Evolutionary conservation across 2,113 vertebrate species (phyloP).

Genomic region (Dasyurus viverrinus): DNA sequence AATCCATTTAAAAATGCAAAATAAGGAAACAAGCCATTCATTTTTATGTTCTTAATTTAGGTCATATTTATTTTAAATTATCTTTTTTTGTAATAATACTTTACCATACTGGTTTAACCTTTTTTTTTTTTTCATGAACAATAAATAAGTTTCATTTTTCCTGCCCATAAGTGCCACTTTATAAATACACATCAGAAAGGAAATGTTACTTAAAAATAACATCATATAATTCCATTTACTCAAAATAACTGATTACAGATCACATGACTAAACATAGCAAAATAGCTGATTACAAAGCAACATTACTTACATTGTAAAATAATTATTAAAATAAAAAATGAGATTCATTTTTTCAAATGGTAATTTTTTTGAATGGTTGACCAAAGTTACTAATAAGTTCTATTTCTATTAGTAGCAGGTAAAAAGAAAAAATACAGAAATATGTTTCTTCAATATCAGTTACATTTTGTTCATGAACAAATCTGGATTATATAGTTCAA

Average conservation of each 20-base stretch:
- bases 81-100: slow-evolving; percentile 4
- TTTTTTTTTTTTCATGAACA: not conserved
- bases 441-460: slow-evolving; percentile 29
- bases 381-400: not conserved
- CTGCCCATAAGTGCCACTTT: slow-evolving; percentile 34
- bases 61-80: not conserved
- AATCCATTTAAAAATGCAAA: not conserved
- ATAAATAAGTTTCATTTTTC: not conserved
- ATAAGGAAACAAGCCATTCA: not conserved
- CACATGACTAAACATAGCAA: not conserved
- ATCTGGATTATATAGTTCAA: not conserved
- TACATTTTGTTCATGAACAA: not conserved
- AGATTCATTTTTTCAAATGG: not conserved
- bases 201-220: slow-evolving; percentile 9
- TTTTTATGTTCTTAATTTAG: slow-evolving; percentile 22
- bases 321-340: slow-evolving; percentile 11
- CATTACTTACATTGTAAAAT: slow-evolving; percentile 23
- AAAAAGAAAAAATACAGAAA: slow-evolving; percentile 2
- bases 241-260: slow-evolving; percentile 8
- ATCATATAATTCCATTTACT: slow-evolving; percentile 18
- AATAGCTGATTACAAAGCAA: slow-evolving; percentile 13
- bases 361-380: not conserved
- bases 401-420: slow-evolving; percentile 8
- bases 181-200: slow-evolving; percentile 48
- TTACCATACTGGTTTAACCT: not conserved